Evolutionary conservation across 2,888 invertebrate genomes (phyloP), one percentile per base, ranked within the genome.

Genomic region (Arctia plantaginis): DNA sequence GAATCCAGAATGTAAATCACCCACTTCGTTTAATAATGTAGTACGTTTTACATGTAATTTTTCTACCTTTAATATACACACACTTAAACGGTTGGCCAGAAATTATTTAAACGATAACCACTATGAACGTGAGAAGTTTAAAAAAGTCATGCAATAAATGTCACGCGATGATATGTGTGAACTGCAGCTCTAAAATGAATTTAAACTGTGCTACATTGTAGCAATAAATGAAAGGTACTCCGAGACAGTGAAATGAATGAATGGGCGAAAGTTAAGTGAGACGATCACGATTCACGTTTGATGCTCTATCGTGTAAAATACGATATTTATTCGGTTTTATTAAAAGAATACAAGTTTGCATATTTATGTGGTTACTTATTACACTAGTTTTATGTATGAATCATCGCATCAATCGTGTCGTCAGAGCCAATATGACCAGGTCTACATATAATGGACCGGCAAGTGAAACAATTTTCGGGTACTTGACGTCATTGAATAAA

Each of bases 261-360:
- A 88, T 88, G 86, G 87, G 91, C 87, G 91, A 93, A 93, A 93
- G 93, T 92, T 90, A 88, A 27, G 55, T 73, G 35, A 44, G 51
- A 39, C 87, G 75, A 82, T 89, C 92, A 91, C 91, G 91, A 89
- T 79, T 90, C 81, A 84, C 87, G 85, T 84, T 82, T 83, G 85
- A 86, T 87, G 82, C 80, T 86, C 84, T 88, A 88, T 88, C 87
- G 82, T 84, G 81, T 79, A 77, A 82, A 80, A 80, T 88, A 85
- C 84, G 85, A 82, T 77, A 82, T 82, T 76, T 80, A 72, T 86
- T 87, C 72, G 88, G 88, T 88, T 86, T 80, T 85, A 75, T 67
- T 47, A 71, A 41, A 35, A 30, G n/a, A 8, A 35, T 35, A 13
- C n/a, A n/a, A 7, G 39, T n/a, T 23, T 0, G 65, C 35, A 65